A percentile compares a stretch with the other conserved stretches of the same genome.
phyloP scores from a whole-genome alignment of 2,888 invertebrate species.

The Drosophila subquinaria region DNA sequence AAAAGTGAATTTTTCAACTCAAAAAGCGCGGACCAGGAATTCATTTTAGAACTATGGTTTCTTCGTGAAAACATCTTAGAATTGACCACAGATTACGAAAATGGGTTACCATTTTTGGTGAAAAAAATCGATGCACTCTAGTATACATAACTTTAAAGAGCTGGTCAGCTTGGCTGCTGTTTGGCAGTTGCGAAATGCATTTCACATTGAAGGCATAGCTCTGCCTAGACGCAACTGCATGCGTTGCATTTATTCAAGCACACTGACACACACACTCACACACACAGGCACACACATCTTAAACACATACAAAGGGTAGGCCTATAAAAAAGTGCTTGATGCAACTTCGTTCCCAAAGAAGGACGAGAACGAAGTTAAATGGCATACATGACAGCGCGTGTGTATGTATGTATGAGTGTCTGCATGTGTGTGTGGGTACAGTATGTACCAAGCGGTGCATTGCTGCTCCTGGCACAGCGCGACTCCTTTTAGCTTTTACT shows the following conservation, averaged over 20 bases:
- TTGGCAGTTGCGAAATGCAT: constrained; percentile 17
- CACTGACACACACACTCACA: constrained; percentile 17
- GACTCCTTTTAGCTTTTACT: constrained; percentile 66
- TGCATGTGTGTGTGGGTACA: constrained; percentile 71
- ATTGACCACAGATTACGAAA: too few relatives aligned
- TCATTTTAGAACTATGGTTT: too few relatives aligned
- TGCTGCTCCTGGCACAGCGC: constrained; percentile 79
- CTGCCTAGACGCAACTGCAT: constrained; percentile 22
- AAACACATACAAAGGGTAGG: constrained; percentile 61
- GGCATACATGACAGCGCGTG: constrained; percentile 68
- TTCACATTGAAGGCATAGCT: constrained; percentile 9
- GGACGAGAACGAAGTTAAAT: constrained; percentile 61
- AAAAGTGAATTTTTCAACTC: too few relatives aligned
- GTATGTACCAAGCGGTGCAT: constrained; percentile 83
- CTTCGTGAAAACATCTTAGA: too few relatives aligned
- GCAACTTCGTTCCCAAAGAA: constrained; percentile 49
- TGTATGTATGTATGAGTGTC: constrained; percentile 20
- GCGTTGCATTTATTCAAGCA: constrained; percentile 25
- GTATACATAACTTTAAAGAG: constrained; percentile 7
- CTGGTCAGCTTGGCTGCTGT: neutral
- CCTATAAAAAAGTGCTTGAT: constrained; percentile 66
- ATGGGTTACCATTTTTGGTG: too few relatives aligned
- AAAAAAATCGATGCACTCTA: too few relatives aligned
- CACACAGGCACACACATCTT: constrained; percentile 11
- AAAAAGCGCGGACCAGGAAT: too few relatives aligned